Evolutionary conservation across 1,140 invertebrate species (phyloP).

Genomic region (Anthonomus grandis): DNA sequence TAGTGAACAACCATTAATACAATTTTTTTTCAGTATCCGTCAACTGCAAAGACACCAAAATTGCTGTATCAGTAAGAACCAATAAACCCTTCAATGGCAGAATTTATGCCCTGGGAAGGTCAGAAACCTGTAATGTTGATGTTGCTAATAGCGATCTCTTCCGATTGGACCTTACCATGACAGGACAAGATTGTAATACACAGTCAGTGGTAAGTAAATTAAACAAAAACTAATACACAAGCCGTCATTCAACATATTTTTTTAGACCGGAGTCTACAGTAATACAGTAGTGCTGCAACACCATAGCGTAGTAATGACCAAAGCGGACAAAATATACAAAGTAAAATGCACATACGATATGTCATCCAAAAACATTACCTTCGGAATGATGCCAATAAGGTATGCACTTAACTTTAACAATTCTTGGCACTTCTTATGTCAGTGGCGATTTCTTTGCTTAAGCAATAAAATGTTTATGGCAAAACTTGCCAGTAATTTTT

Average conservation of each 20-base stretch:
- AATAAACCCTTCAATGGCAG: conserved; percentile 93
- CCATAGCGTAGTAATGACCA: conserved; percentile 94
- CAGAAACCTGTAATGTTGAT: conserved; percentile 92
- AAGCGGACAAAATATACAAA: conserved; percentile 95
- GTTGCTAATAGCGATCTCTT: conserved; percentile 90
- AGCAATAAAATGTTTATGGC: no score
- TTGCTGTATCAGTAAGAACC: conserved; percentile 86
- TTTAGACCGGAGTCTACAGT: conserved; percentile 87
- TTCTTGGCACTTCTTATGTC: no score
- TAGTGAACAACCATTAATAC: no score
- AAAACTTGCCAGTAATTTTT: no score
- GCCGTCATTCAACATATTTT: conserved; percentile 8
- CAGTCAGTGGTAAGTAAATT: conserved; percentile 74
- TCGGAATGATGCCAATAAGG: conserved; percentile 95
- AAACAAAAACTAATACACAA: no score
- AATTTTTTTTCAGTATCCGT: conserved; percentile 83
- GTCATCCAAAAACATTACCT: conserved; percentile 93
- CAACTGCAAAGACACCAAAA: conserved; percentile 90
- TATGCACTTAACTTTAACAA: conserved; percentile 39
- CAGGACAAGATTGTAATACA: conserved; percentile 90
- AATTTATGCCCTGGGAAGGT: conserved; percentile 88
- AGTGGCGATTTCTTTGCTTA: no score
- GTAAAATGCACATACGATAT: conserved; percentile 96
- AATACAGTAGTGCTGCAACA: conserved; percentile 94
- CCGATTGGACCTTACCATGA: conserved; percentile 87